Evolutionary conservation across 2,888 invertebrate genomes (phyloP).

Genomic region (Erebia epiphron): DNA sequence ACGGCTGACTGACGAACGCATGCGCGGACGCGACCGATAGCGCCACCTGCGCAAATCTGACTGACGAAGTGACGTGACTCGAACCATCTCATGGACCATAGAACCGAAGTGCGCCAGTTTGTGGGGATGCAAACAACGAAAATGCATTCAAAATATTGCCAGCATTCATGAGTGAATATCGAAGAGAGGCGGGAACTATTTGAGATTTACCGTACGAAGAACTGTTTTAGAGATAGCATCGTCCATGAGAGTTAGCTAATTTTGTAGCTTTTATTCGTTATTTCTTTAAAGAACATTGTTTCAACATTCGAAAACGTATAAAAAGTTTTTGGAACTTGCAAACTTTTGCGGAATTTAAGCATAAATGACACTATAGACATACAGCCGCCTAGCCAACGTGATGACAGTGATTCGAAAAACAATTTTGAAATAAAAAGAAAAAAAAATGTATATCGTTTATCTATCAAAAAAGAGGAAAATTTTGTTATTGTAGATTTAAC

Average conservation of each 20-base stretch:
- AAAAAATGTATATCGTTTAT: slow-evolving; percentile 70
- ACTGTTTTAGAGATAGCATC: no score
- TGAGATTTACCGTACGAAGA: background rate
- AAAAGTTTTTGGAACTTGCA: background rate
- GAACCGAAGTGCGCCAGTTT: slow-evolving; percentile 27
- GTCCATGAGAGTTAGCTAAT: no score
- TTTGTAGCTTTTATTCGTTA: no score
- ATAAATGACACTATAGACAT: slow-evolving; percentile 32
- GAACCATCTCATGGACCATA: slow-evolving; percentile 26
- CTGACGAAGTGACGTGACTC: slow-evolving; percentile 41
- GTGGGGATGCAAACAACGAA: slow-evolving; percentile 30
- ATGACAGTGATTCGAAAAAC: slow-evolving; percentile 78
- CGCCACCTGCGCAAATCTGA: slow-evolving; percentile 68
- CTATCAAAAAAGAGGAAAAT: slow-evolving; percentile 80
- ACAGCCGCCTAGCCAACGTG: slow-evolving; percentile 59
- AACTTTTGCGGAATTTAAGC: background rate
- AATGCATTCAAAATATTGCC: slow-evolving; percentile 28
- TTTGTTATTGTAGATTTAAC: slow-evolving; percentile 80
- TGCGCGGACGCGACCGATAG: slow-evolving; percentile 53
- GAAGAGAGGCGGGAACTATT: background rate
- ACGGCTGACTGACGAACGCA: slow-evolving; percentile 55
- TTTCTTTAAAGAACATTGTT: background rate
- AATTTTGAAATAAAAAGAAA: slow-evolving; percentile 70
- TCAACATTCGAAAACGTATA: background rate
- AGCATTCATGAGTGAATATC: background rate